Percentiles rank a stretch among this genome's conserved stretches.
phyloP scores from a whole-genome alignment of 2,888 invertebrate species.

The Muscina levida region DNA sequence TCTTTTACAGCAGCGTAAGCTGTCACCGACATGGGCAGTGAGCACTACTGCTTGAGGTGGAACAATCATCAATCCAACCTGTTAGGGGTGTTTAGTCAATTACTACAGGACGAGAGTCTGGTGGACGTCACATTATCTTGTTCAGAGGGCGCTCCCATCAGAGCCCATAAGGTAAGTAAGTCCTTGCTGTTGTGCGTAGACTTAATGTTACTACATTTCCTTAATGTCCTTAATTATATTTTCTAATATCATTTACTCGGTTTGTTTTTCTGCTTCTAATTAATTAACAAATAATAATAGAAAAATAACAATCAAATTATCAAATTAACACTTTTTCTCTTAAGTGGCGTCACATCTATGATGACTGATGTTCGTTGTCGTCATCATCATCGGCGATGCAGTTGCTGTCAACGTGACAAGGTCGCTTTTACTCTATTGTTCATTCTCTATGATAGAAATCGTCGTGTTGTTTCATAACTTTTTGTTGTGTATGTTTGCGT shows the following conservation, averaged over 20 bases:
- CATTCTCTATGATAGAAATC: slow-evolving; percentile 14
- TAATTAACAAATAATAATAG: background rate
- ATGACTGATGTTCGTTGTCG: slow-evolving; percentile 11
- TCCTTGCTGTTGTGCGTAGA: slow-evolving; percentile 65
- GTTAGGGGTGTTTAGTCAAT: slow-evolving; percentile 97
- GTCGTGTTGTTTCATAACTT: slow-evolving; percentile 26
- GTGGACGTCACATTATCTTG: slow-evolving; percentile 98
- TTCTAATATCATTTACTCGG: too few relatives aligned
- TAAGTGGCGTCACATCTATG: slow-evolving; percentile 42
- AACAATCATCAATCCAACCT: slow-evolving; percentile 99
- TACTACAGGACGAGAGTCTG: slow-evolving; percentile 96
- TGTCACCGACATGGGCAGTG: slow-evolving; percentile 98
- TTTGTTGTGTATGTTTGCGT: slow-evolving; percentile 52
- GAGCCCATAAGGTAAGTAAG: slow-evolving; percentile 90
- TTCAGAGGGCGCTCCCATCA: slow-evolving; percentile 96
- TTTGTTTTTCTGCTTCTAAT: too few relatives aligned
- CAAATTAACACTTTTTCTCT: slow-evolving; percentile 52
- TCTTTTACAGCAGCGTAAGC: slow-evolving; percentile 85
- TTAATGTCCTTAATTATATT: background rate
- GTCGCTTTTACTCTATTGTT: slow-evolving; percentile 40
- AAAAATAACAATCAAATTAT: slow-evolving; percentile 28
- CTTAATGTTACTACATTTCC: background rate
- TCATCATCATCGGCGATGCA: background rate
- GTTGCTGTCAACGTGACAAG: slow-evolving; percentile 44
- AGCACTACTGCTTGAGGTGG: slow-evolving; percentile 99